Evolutionary conservation across 2,113 vertebrate species (phyloP), one percentile per base, ranked within the genome.

Genomic region (Dicrurus megarhynchus): DNA sequence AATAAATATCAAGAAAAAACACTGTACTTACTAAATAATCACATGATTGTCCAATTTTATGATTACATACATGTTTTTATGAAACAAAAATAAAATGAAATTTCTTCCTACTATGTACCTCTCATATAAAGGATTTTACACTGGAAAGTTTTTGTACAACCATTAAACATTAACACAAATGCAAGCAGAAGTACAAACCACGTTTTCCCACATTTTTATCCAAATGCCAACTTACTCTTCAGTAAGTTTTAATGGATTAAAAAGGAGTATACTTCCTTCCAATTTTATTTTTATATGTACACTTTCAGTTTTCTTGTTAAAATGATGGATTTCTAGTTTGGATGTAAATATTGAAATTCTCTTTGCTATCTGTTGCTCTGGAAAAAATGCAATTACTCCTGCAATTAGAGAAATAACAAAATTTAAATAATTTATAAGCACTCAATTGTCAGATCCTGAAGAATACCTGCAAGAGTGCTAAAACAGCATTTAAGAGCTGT

Each of bases 71-170:
- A 24, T 6, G 6, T 6, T 83, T 91, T 44, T 44, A 41, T 27
- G 16, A 63, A 91, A 93, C 11, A 53, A 28, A 69, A 79, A 37
- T 30, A 52, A 60, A 47, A 42, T 9, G 1, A 6, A 24, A 37
- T 59, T 55, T 49, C 7, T 53, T 76, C 69, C 21, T 64, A 14
- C 21, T n/a, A 32, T 3, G 10, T 33, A 81, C 9, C 2, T 80
- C 24, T 69, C 39, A 27, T 4, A 70, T 4, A 27, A 37, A 71
- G 63, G 3, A 56, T 35, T 56, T 55, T 42, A 60, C 0, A 0
- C 4, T 50, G 10, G 0, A 9, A 71, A 42, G 6, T 11, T 84
- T 73, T 60, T 69, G 16, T 57, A 16, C 3, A 16, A 55, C 0
- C 0, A 7, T 35, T 77, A 64, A 84, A 60, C 15, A 26, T 18